Base-by-base conservation (phyloP, 2,888 invertebrate genomes). In the Lasioglossum villosulum region DNA sequence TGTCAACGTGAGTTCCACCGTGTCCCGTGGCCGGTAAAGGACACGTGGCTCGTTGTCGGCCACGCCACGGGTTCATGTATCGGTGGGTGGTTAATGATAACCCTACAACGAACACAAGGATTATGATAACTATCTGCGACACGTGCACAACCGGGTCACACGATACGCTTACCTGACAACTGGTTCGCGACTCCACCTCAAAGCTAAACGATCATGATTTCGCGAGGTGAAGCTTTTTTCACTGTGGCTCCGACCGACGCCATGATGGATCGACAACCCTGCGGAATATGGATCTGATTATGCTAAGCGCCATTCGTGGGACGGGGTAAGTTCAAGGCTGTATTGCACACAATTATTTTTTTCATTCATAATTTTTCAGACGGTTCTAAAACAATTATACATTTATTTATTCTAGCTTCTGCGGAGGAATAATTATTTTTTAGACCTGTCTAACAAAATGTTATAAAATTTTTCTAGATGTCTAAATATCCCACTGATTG, bases 41-140 rank as follows among this genome's bases (percentile, higher is more conserved):
- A 87, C 89, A 90, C 84, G 81, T 71, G 75, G 86, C 23, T 34
- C 66, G 68, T 56, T 72, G 72, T 16, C 63, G 68, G 37, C 23
- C 68, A 34, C 10, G 19, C 42, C 71, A 48, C 23, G 71, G 45
- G 27, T 76, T 82, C 75, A 89, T 92, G 92, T 95, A 94, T 94
- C 94, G 94, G 93, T 94, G 92, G 93, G 94, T 93, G 94, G 94
- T 94, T 93, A 94, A 91, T 89, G 91, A 91, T 92, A 90, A 92
- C 84, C 90, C 42, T 70, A 63, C 70, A 63, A 82, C 78, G 76
- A 78, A 90, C 86, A 79, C 84, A 75, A 30, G 77, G 85, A 66
- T 81, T 78, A 79, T 87, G 89, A 89, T 89, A 88, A 88, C 86
- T 79, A 89, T 89, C 89, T 68, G 81, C 82, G 56, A 78, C 63